phyloP scores from a whole-genome alignment of 1,140 invertebrate species.

The Solenopsis invicta region DNA sequence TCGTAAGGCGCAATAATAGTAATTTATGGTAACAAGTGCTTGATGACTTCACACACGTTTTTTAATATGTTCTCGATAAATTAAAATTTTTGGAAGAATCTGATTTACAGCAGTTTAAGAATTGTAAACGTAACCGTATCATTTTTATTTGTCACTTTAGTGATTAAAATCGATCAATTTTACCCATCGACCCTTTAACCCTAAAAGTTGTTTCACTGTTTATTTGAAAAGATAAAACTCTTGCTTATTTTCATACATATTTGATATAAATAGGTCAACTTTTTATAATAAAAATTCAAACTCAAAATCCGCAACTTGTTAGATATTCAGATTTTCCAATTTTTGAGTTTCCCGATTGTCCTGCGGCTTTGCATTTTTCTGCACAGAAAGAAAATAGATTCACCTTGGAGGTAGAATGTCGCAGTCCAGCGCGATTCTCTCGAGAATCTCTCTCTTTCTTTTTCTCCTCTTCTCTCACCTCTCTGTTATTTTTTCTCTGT shows the following conservation, averaged over 20 bases:
- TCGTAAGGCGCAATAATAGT: too few species aligned
- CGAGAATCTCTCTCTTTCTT: conserved; percentile 34
- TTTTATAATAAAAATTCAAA: not conserved
- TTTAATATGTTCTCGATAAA: too few species aligned
- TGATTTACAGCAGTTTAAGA: too few species aligned
- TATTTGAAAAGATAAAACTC: too few species aligned
- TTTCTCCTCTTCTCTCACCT: not conserved
- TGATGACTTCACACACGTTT: too few species aligned
- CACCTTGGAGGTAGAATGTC: conserved; percentile 25
- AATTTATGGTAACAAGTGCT: too few species aligned
- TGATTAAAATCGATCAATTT: too few species aligned
- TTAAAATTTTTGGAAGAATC: too few species aligned
- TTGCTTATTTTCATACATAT: not conserved
- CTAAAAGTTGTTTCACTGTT: not conserved
- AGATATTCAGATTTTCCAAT: not conserved
- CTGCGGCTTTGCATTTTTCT: conserved; percentile 41
- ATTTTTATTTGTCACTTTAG: too few species aligned
- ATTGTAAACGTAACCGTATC: too few species aligned
- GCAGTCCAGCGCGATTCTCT: conserved; percentile 37
- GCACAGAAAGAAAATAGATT: conserved; percentile 34
- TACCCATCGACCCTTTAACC: not conserved
- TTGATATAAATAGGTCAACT: not conserved
- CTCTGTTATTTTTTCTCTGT: not conserved
- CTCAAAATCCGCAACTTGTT: not conserved
- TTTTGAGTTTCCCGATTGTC: not conserved